These are phyloP conservation scores for Amblyopsis hoosieri DNA, from an alignment of 2,797 vertebrate species.

Conservation along the genomic window DNA sequence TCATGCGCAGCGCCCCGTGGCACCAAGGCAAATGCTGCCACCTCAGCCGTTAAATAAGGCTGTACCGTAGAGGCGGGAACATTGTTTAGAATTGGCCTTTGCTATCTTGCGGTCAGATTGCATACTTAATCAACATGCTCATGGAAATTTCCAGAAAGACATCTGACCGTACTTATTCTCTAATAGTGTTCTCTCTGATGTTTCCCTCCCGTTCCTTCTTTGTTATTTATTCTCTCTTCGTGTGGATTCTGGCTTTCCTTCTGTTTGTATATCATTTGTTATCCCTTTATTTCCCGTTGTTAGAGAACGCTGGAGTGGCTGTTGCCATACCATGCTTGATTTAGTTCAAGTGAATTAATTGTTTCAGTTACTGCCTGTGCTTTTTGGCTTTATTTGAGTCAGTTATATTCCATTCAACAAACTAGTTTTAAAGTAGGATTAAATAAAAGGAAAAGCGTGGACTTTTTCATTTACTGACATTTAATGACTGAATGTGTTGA, in stretches of 20 bases:
- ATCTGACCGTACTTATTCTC: constrained; percentile 50
- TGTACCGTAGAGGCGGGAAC: constrained; percentile 57
- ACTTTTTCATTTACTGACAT: too few relatives aligned
- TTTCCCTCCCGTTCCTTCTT: constrained; percentile 32
- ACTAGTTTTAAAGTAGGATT: too few relatives aligned
- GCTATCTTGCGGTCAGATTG: constrained; percentile 75
- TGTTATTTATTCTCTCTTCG: not conserved
- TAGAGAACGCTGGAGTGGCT: not conserved
- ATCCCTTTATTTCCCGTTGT: not conserved
- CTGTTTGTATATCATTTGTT: constrained; percentile 1
- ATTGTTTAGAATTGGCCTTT: constrained; percentile 71
- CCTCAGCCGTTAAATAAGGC: constrained; percentile 71
- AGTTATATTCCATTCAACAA: not conserved
- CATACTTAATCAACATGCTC: constrained; percentile 77
- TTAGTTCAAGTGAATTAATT: not conserved
- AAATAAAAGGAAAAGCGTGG: too few relatives aligned
- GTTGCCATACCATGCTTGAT: not conserved
- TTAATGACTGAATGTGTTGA: too few relatives aligned
- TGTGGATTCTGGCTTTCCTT: constrained; percentile 3
- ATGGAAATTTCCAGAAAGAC: constrained; percentile 79
- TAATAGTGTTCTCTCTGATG: constrained; percentile 54
- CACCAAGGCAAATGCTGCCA: constrained; percentile 67
- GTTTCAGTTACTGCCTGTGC: not conserved
- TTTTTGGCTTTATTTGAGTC: not conserved
- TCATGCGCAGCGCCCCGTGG: constrained; percentile 56